Conservation (phyloP, 1,140 invertebrate genomes). For the Meloidogyne floridensis region DNA sequence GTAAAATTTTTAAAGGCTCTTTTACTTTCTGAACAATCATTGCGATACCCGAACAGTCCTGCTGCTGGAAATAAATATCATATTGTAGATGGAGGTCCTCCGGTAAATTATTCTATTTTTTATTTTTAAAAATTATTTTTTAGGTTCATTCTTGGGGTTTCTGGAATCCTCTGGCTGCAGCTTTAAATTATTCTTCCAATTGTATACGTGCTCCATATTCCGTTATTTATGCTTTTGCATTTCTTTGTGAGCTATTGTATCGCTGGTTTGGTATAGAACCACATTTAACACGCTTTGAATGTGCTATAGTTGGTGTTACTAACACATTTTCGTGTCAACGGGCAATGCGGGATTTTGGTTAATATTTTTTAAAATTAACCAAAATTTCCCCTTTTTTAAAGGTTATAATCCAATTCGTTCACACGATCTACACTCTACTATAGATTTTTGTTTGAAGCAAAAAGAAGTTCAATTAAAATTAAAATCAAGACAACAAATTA, state of each 20-base stretch:
- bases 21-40: conserved; percentile 49
- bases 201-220: conserved; percentile 16
- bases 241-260: conserved; percentile 45
- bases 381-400: background rate
- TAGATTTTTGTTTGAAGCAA: background rate
- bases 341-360: conserved; percentile 43
- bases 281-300: conserved; percentile 49
- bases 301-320: conserved; percentile 41
- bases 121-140: too few relatives aligned
- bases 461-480: background rate
- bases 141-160: conserved; percentile 37
- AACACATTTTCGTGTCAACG: conserved; percentile 53
- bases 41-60: conserved; percentile 36
- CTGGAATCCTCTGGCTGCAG: conserved; percentile 44
- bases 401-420: conserved; percentile 1
- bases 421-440: background rate
- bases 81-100: conserved; percentile 47
- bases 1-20: conserved; percentile 39
- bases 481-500: background rate
- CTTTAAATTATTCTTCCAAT: conserved; percentile 28
- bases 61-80: conserved; percentile 45
- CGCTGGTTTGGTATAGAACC: conserved; percentile 42
- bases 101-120: conserved; percentile 30
- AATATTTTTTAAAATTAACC: conserved; percentile 1
- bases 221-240: conserved; percentile 45